These are phyloP conservation scores for Rapana venosa DNA, from an alignment of 2,888 invertebrate genomes.

Conservation along the genomic window DNA sequence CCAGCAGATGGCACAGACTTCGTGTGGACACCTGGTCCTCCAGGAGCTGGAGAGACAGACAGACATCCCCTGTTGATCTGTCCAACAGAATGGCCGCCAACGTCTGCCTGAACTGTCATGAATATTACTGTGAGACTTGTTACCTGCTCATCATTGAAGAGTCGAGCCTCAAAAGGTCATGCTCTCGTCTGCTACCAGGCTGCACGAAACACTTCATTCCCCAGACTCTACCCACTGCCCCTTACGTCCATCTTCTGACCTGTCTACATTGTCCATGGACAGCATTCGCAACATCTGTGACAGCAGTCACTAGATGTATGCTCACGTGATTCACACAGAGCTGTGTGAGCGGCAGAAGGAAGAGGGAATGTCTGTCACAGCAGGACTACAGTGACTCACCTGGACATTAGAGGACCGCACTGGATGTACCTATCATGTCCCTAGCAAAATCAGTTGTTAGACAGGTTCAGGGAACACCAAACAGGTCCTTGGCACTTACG, in stretches of 20 bases:
- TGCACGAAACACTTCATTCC: neutral
- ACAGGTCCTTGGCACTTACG: neutral
- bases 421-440: neutral
- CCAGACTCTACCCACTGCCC: neutral
- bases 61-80: neutral
- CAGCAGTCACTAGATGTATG: neutral
- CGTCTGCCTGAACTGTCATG: conserved; percentile 17
- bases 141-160: neutral
- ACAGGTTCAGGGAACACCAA: neutral
- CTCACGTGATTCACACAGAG: neutral
- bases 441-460: neutral
- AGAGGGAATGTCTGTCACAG: neutral
- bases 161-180: neutral
- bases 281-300: neutral
- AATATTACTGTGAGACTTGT: neutral
- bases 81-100: neutral
- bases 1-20: conserved; percentile 1
- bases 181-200: neutral
- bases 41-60: neutral
- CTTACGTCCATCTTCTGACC: neutral
- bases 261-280: neutral
- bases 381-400: neutral
- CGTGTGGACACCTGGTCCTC: neutral
- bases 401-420: neutral
- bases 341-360: neutral